Conservation (phyloP, 2,113 vertebrate species). For the Perca flavescens region DNA sequence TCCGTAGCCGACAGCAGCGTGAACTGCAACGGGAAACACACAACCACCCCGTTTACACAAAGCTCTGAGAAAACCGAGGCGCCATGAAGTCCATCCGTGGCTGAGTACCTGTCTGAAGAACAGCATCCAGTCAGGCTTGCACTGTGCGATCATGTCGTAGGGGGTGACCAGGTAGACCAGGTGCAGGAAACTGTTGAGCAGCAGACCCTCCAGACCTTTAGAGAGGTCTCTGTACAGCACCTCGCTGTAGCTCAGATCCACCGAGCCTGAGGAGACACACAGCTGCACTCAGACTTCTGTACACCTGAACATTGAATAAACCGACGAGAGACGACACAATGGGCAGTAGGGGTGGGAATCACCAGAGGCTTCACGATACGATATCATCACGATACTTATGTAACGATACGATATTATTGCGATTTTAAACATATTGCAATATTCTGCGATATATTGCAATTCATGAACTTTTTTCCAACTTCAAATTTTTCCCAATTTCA, state of each 20-base stretch:
- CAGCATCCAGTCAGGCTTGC: conserved; percentile 94
- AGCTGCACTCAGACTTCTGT: not conserved
- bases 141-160: conserved; percentile 88
- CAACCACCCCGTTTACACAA: not conserved
- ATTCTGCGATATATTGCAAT: no score
- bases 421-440: no score
- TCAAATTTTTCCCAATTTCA: no score
- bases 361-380: no score
- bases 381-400: no score
- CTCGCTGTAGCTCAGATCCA: conserved; percentile 90
- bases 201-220: conserved; percentile 91
- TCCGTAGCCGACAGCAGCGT: conserved; percentile 88
- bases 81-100: no score
- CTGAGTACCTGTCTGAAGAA: conserved; percentile 90
- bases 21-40: conserved; percentile 82
- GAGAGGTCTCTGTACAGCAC: conserved; percentile 91
- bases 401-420: no score
- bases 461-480: no score
- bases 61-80: no score
- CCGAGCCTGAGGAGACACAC: conserved; percentile 83
- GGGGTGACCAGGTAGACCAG: conserved; percentile 94
- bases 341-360: no score
- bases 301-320: no score
- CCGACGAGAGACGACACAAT: no score
- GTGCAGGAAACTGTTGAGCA: conserved; percentile 92